Percentiles rank a stretch among this genome's conserved stretches.
Evolutionary conservation across 1,140 invertebrate species (phyloP).

Genomic region (Chionoecetes opilio): DNA sequence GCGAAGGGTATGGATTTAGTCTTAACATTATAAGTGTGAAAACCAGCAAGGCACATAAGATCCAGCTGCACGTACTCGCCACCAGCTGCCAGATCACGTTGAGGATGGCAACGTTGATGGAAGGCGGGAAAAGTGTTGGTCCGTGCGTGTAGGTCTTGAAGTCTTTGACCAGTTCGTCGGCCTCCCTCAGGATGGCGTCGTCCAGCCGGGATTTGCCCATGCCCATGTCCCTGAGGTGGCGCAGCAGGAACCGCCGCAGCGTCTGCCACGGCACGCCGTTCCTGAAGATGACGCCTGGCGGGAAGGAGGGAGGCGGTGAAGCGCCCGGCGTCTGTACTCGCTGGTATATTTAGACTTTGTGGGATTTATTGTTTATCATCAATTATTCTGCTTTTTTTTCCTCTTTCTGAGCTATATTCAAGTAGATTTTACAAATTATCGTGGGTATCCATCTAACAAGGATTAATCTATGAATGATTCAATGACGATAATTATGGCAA

Average conservation of each 20-base stretch:
- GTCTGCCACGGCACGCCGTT: conserved; percentile 82
- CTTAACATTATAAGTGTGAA: no score
- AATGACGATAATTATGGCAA: no score
- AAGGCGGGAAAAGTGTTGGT: conserved; percentile 39
- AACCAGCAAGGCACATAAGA: background rate
- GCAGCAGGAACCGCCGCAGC: conserved; percentile 83
- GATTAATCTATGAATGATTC: no score
- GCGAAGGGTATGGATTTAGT: no score
- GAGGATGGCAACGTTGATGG: conserved; percentile 71
- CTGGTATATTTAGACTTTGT: no score
- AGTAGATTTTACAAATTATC: no score
- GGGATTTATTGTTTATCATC: no score
- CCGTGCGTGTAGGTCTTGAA: background rate
- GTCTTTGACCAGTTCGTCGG: conserved; percentile 59
- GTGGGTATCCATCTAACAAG: no score
- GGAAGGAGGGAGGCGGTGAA: background rate
- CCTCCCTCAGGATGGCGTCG: conserved; percentile 81
- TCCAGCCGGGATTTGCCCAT: conserved; percentile 83
- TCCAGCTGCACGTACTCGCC: conserved; percentile 42
- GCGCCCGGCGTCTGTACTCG: no score
- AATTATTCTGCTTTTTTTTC: no score
- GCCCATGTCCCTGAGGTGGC: conserved; percentile 83
- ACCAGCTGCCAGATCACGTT: conserved; percentile 80
- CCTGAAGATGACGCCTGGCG: conserved; percentile 65
- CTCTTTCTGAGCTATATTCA: no score